These are phyloP conservation scores for Pterobdella sp. DNA, from an alignment of 2,888 invertebrate species.

Conservation along the genomic window DNA sequence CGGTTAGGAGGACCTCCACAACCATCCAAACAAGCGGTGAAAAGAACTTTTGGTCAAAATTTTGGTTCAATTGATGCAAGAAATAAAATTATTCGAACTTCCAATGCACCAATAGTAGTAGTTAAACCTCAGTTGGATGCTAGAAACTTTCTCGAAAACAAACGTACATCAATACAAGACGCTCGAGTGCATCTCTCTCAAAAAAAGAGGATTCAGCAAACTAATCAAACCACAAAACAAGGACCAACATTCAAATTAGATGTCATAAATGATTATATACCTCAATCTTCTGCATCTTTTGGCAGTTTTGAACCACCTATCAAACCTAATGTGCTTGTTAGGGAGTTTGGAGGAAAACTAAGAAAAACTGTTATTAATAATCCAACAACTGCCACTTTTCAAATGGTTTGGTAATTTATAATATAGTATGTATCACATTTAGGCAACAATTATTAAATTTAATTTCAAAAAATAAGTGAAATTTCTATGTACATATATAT, in stretches of 20 bases:
- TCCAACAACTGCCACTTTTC: too few species aligned
- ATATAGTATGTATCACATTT: too few species aligned
- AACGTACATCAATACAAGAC: not conserved
- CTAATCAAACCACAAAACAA: not conserved
- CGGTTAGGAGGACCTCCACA: not conserved
- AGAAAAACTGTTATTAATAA: not conserved
- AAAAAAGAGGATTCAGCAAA: not conserved
- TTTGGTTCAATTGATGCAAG: not conserved
- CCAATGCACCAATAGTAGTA: not conserved
- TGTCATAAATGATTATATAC: slow-evolving; percentile 1
- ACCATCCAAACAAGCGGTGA: not conserved
- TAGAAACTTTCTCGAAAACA: not conserved
- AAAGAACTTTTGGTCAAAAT: not conserved
- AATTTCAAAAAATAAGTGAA: too few species aligned
- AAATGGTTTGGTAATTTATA: too few species aligned
- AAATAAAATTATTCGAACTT: not conserved
- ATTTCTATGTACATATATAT: too few species aligned
- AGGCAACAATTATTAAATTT: too few species aligned
- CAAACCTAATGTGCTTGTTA: slow-evolving; percentile 19
- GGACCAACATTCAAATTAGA: not conserved
- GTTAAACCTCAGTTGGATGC: slow-evolving; percentile 22
- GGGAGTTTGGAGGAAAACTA: not conserved
- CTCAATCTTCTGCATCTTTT: not conserved
- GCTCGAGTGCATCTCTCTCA: not conserved
- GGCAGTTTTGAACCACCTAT: not conserved